Conservation (phyloP, 2,888 invertebrate genomes). For the Patella pellucida region DNA sequence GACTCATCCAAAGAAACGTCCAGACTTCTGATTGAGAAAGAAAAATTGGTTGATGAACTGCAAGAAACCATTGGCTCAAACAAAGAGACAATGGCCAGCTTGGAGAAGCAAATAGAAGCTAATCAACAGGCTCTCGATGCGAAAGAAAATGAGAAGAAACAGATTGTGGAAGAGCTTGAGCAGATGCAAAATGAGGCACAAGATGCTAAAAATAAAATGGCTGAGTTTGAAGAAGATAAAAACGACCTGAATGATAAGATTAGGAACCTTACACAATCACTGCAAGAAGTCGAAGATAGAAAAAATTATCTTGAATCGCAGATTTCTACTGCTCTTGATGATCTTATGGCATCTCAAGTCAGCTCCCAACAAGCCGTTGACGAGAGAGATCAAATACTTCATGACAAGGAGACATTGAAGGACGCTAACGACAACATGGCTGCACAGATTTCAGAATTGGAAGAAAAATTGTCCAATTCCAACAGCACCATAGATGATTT, state of each 20-base stretch:
- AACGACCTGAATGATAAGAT: neutral
- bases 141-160: neutral
- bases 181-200: neutral
- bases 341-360: neutral
- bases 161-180: neutral
- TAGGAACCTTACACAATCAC: conserved; percentile 18
- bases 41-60: conserved; percentile 6
- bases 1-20: neutral
- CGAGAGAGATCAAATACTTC: neutral
- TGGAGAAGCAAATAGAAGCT: neutral
- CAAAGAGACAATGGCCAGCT: neutral
- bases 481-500: conserved; percentile 17
- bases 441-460: neutral
- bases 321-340: conserved; percentile 18
- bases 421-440: neutral
- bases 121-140: conserved; percentile 3
- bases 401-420: conserved; percentile 10
- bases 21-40: conserved; percentile 10
- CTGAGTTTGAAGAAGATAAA: conserved; percentile 17
- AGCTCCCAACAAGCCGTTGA: conserved; percentile 13
- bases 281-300: neutral
- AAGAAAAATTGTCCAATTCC: conserved; percentile 11
- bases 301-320: conserved; percentile 9
- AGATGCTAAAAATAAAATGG: neutral
- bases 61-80: conserved; percentile 5